Evolutionary conservation across 37 sponge, comb jelly and placozoan species (phyloP), one percentile per base, ranked within the genome.

Genomic region (Dysidea cf. avara): DNA sequence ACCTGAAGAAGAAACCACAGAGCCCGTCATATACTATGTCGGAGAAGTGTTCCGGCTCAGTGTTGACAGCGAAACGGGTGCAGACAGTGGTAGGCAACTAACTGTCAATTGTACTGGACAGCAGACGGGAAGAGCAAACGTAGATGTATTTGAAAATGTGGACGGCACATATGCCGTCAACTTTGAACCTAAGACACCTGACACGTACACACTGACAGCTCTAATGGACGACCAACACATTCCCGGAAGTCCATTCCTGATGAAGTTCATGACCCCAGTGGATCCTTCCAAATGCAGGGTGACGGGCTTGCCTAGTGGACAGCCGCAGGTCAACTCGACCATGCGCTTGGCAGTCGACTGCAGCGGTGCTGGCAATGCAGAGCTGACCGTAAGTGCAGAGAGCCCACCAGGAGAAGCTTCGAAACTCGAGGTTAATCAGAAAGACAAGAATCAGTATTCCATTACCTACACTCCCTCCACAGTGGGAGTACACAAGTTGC

Each of bases 401-500:
- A 81, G 87, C 22, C 75, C 81, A 12, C 56, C 64, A 2, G 88
- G 35, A 18, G 76, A 71, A 0, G 40, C 86, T 16, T 79, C 86
- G 16, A 61, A 39, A 5, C 65, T 74, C 11, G 68, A 76, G 0
- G 81, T 90, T 3, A 43, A 43, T 9, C 7, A 43, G 46, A 43
- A 5, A 43, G 69, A 75, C n/a, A 47, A 68, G 20, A 47, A 24
- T 13, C 58, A 81, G 24, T 80, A 75, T 59, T 31, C 71, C 52
- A 76, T 90, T 38, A 58, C 69, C 24, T 90, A 90, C 68, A 71
- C 81, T 0, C 90, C 90, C 0, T 64, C 81, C 7, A 52, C 58
- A 17, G 58, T 57, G 25, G 90, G 90, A 6, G 39, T 51, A 20
- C 90, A 90, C 72, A 68, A 73, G 20, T 56, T 80, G 32, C 68